These are phyloP conservation scores for Xanthia icteritia DNA, from an alignment of 2,888 invertebrate genomes.

Conservation along the genomic window DNA sequence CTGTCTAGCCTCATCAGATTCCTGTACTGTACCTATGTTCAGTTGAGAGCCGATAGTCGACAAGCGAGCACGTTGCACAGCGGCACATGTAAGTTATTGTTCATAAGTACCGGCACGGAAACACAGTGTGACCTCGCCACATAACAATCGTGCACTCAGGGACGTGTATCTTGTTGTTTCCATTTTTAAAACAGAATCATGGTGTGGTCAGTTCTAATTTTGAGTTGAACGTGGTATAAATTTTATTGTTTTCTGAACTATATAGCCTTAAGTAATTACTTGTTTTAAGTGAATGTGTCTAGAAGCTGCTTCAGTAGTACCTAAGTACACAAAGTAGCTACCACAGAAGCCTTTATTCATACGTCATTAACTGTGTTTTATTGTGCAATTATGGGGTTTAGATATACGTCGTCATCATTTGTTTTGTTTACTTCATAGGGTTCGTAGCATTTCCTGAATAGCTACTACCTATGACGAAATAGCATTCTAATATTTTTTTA, in stretches of 20 bases:
- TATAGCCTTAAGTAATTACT: slow-evolving; percentile 8
- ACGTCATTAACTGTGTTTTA: slow-evolving; percentile 31
- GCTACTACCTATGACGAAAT: slow-evolving; percentile 8
- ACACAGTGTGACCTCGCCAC: slow-evolving; percentile 58
- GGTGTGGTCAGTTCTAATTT: slow-evolving; percentile 22
- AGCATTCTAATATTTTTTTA: slow-evolving; percentile 14
- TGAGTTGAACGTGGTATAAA: background rate
- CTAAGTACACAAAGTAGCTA: slow-evolving; percentile 22
- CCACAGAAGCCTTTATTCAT: slow-evolving; percentile 38
- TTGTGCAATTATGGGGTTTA: slow-evolving; percentile 39
- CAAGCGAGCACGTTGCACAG: slow-evolving; percentile 68
- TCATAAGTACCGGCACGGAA: slow-evolving; percentile 64
- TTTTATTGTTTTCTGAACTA: slow-evolving; percentile 9
- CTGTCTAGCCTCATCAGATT: slow-evolving; percentile 38
- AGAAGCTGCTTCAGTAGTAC: slow-evolving; percentile 17
- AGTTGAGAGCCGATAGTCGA: slow-evolving; percentile 72
- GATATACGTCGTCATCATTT: slow-evolving; percentile 27
- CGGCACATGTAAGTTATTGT: slow-evolving; percentile 74
- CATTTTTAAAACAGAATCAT: slow-evolving; percentile 33
- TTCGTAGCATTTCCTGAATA: slow-evolving; percentile 30
- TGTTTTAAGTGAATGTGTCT: slow-evolving; percentile 47
- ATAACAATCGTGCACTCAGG: slow-evolving; percentile 48
- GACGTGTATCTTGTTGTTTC: slow-evolving; percentile 49
- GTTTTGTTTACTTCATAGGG: slow-evolving; percentile 42
- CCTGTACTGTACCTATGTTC: slow-evolving; percentile 45